phyloP scores from a whole-genome alignment of 2,888 invertebrate species.

The Uloborus plumipes region DNA sequence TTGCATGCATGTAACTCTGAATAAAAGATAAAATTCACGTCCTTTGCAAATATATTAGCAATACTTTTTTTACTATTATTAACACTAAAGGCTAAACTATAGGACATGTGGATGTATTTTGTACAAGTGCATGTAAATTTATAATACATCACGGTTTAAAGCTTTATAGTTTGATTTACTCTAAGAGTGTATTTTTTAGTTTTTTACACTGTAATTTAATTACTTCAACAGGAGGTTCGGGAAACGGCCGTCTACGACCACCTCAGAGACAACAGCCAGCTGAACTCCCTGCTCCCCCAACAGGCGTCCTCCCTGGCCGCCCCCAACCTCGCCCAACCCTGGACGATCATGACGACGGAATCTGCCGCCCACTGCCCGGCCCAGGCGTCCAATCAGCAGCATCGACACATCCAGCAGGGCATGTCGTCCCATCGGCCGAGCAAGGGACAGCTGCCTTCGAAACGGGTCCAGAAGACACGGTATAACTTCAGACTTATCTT shows the following conservation, averaged over 20 bases:
- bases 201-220: too few species aligned
- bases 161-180: too few species aligned
- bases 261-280: constrained; percentile 58
- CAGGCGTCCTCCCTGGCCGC: constrained; percentile 57
- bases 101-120: too few species aligned
- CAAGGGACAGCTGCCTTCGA: constrained; percentile 58
- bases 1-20: too few species aligned
- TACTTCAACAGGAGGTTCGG: constrained; percentile 73
- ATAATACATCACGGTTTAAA: too few species aligned
- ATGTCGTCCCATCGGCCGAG: constrained; percentile 34
- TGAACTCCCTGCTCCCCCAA: constrained; percentile 64
- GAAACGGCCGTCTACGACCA: constrained; percentile 66
- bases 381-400: constrained; percentile 67
- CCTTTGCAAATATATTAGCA: too few species aligned
- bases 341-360: constrained; percentile 62
- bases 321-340: constrained; percentile 66
- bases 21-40: too few species aligned
- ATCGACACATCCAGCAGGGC: constrained; percentile 42
- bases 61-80: too few species aligned
- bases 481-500: not conserved
- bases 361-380: constrained; percentile 39
- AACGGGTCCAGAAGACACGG: constrained; percentile 51
- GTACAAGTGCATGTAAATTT: too few species aligned
- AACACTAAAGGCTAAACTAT: too few species aligned
- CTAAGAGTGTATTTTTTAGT: too few species aligned